A percentile compares a stretch with the other conserved stretches of the same genome.
Conservation (phyloP, 2,888 invertebrate genomes). For the Oscheius sp. region DNA sequence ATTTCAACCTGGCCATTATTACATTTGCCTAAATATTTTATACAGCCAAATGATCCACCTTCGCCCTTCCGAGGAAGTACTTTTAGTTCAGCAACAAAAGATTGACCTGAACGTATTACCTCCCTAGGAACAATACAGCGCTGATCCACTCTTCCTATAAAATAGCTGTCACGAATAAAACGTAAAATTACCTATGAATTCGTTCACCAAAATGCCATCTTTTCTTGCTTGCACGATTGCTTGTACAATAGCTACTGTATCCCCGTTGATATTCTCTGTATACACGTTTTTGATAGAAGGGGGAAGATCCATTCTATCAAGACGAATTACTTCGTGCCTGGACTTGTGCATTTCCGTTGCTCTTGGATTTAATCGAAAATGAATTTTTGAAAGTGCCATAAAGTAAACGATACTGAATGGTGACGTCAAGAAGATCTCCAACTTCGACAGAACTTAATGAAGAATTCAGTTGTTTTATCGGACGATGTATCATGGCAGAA, state of each 20-base stretch:
- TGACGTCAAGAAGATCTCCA: conserved; percentile 1
- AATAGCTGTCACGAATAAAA: not conserved
- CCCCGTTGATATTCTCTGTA: not conserved
- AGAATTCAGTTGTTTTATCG: not conserved
- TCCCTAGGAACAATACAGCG: not conserved
- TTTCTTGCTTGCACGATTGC: no score
- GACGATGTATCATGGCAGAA: not conserved
- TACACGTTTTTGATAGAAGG: not conserved
- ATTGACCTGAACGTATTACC: not conserved
- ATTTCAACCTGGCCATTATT: no score
- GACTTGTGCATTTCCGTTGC: not conserved
- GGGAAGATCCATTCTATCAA: not conserved
- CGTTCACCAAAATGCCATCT: not conserved
- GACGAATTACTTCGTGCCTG: not conserved
- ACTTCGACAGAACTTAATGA: not conserved
- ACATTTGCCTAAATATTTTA: no score
- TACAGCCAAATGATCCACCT: no score
- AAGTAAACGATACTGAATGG: not conserved
- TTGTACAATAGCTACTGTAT: not conserved
- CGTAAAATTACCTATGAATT: not conserved
- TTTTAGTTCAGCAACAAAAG: no score
- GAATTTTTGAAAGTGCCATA: not conserved
- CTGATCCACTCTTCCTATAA: not conserved
- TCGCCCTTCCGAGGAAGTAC: no score
- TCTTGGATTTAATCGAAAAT: not conserved